Evolutionary conservation across 2,113 vertebrate genomes (phyloP).

Genomic region (Cichladusa arquata): DNA sequence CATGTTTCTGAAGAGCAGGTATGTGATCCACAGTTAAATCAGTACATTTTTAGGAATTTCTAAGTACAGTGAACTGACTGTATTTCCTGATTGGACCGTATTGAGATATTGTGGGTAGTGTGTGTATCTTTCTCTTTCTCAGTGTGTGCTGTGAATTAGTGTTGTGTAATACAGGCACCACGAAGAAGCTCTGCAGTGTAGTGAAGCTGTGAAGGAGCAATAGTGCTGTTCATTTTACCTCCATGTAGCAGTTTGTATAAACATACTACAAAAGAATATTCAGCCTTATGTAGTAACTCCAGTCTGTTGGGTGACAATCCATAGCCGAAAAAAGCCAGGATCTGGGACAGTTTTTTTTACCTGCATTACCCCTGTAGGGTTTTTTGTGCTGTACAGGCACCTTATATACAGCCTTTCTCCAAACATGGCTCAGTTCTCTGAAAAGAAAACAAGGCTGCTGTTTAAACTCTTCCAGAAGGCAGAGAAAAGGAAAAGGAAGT

Average conservation of each 20-base stretch:
- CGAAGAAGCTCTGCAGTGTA: background rate
- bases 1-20: slow-evolving; percentile 74
- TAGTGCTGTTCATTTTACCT: background rate
- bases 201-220: background rate
- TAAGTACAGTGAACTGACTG: background rate
- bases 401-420: background rate
- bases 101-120: accelerated
- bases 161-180: background rate
- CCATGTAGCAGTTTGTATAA: background rate
- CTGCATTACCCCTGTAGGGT: accelerated
- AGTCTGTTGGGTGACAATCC: background rate
- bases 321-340: background rate
- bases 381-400: background rate
- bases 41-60: background rate
- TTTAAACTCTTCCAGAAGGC: background rate
- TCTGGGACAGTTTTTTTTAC: background rate
- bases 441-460: background rate
- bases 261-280: background rate
- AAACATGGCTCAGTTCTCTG: background rate
- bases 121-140: background rate
- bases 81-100: background rate
- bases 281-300: background rate
- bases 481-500: background rate
- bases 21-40: background rate
- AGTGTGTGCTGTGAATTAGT: background rate